These are phyloP conservation scores for Leptinotarsa haldemani DNA, from an alignment of 2,888 invertebrate genomes.

Conservation along the genomic window DNA sequence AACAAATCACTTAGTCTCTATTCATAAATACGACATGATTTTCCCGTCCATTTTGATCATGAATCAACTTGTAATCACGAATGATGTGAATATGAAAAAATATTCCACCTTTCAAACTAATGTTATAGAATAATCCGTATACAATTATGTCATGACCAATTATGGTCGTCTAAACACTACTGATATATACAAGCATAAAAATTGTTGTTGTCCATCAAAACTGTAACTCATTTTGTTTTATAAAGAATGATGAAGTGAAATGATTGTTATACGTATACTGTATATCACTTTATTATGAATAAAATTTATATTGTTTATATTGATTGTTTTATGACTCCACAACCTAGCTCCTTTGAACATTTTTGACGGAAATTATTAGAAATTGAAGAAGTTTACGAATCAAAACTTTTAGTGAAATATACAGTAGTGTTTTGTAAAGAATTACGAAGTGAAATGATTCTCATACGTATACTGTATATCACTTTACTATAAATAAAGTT, in stretches of 20 bases:
- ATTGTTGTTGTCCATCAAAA: slow-evolving; percentile 46
- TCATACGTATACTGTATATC: no score
- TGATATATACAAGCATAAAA: slow-evolving; percentile 38
- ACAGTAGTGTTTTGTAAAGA: no score
- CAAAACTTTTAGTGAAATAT: no score
- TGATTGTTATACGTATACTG: slow-evolving; percentile 51
- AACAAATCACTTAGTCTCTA: slow-evolving; percentile 5
- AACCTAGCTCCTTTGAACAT: no score
- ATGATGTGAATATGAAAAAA: slow-evolving; percentile 21
- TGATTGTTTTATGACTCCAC: not conserved
- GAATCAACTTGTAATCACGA: slow-evolving; percentile 26
- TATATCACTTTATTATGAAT: slow-evolving; percentile 55
- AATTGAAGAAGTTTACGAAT: no score
- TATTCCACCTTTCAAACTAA: slow-evolving; percentile 23
- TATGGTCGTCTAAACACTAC: not conserved
- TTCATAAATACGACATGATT: slow-evolving; percentile 25
- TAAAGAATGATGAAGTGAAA: slow-evolving; percentile 41
- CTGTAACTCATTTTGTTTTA: slow-evolving; percentile 44
- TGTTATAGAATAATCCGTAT: slow-evolving; percentile 28
- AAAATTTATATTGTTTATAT: slow-evolving; percentile 51
- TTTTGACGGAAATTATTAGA: no score
- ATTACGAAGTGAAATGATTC: no score
- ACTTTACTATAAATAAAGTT: no score
- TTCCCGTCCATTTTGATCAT: slow-evolving; percentile 49
- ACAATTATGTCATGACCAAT: slow-evolving; percentile 3